phyloP scores from a whole-genome alignment of 2,888 invertebrate species.

The Dyspetes luteomarginatus region DNA sequence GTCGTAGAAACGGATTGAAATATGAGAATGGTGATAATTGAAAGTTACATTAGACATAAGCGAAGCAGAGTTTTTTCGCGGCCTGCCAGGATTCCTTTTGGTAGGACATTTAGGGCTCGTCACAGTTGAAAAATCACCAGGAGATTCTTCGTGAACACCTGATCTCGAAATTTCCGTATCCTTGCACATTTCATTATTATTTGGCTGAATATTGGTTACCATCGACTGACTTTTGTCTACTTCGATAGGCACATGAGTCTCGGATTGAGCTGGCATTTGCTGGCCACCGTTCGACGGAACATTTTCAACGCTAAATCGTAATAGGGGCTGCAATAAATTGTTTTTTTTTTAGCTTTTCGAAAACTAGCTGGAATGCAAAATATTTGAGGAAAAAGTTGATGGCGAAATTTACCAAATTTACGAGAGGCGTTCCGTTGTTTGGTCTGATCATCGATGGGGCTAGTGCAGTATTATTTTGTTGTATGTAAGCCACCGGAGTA shows the following conservation, averaged over 20 bases:
- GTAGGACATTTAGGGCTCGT: constrained; percentile 1
- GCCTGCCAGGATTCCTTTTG: constrained; percentile 73
- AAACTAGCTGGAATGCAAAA: neutral
- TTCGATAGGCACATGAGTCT: constrained; percentile 58
- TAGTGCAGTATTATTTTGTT: constrained; percentile 66
- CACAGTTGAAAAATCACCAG: neutral
- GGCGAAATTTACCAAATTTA: constrained; percentile 66
- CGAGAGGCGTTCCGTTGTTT: constrained; percentile 66
- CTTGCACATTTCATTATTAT: neutral
- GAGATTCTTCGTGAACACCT: neutral
- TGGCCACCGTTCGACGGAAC: constrained; percentile 57
- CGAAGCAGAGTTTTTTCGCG: constrained; percentile 71
- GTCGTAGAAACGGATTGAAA: neutral
- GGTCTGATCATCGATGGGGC: constrained; percentile 67
- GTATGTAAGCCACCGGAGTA: constrained; percentile 75
- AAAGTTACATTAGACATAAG: constrained; percentile 52
- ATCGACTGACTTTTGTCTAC: constrained; percentile 33
- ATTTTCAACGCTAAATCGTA: constrained; percentile 73
- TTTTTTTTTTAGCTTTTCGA: neutral
- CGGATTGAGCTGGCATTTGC: constrained; percentile 62
- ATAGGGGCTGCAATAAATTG: constrained; percentile 69
- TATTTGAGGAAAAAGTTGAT: neutral
- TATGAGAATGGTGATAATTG: neutral
- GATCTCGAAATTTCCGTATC: constrained; percentile 14
- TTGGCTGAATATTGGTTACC: neutral